Evolutionary conservation across 2,888 invertebrate genomes (phyloP), one percentile per base, ranked within the genome.

Genomic region (Tribolium freemani): DNA sequence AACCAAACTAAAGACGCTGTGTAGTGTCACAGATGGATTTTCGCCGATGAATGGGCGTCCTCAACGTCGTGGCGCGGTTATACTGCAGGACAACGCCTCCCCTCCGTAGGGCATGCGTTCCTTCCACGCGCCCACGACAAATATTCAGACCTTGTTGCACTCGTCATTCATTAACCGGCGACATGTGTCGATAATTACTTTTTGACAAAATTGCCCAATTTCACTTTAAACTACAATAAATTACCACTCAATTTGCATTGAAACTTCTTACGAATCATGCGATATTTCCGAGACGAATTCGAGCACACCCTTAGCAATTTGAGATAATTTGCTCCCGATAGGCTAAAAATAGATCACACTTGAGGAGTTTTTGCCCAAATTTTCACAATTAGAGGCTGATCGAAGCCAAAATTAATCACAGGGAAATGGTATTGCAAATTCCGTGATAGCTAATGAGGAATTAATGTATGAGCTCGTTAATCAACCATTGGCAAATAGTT

Each of bases 51-150:
- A 81, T 83, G 83, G 72, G 76, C 79, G 78, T 77, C 77, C 74
- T 57, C 75, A 73, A 79, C 80, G 81, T 79, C 82, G 82, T 79
- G 82, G 78, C 81, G 82, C 80, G 78, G 76, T 79, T 83, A 82
- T 83, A 83, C 80, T 79, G 82, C 82, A 80, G 83, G 81, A 80
- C 79, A 80, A 79, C 81, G 78, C 79, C 77, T 79, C 80, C 78
- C 79, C 72, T 69, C 67, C 69, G 73, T 72, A 76, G 80, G 75
- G 77, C 81, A 81, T 79, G 79, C 79, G 80, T 76, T 75, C 75
- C 75, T 68, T 74, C 71, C 56, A 53, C 76, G 78, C 80, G 79
- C 80, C 81, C 80, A 81, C 80, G 78, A 70, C 67, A 6, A 38
- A 30, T 31, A 67, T 67, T 56, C 57, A 48, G 50, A 44, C 68